Evolutionary conservation across 2,888 invertebrate species (phyloP), one percentile per base, ranked within the genome.

Genomic region (Pemphredon lugubris): DNA sequence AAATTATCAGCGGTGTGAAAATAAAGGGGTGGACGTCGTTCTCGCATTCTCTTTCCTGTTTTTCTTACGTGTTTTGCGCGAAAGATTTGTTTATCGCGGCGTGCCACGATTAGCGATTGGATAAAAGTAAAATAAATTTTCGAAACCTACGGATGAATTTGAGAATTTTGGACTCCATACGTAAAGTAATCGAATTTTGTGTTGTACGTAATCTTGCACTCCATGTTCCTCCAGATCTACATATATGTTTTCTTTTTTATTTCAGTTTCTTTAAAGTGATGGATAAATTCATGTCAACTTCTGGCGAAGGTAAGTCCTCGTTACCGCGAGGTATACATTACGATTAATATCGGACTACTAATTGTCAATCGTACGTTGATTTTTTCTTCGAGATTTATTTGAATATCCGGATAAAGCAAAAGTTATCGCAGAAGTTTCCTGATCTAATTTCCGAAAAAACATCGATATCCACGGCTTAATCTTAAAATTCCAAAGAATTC

Each of bases 231-330:
- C n/a, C n/a, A n/a, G n/a, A n/a, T 44, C 45, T 64, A 69, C 54
- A 65, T 26, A 34, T 58, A 21, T 64, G 18, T 65, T 11, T 58
- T 78, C 65, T 77, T 67, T 74, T 70, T 77, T 74, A 60, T 91
- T 91, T 72, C 89, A 91, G 91, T 83, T 91, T 91, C 82, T 89
- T 87, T 75, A 79, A 83, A 67, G 84, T 83, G 11, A 88, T 91
- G 71, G 88, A 90, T 32, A 68, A 79, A n/a, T 91, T 91, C 75
- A 79, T 83, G 65, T 77, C 86, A 45, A 76, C 77, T 23, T 79
- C 84, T 16, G 79, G 83, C 61, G 78, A 83, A 78, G 88, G 91
- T 91, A 84, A 88, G 90, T 87, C 57, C 69, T 21, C 45, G 30
- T 60, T 57, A 37, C 34, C 32, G 23, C 11, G 51, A 48, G 45